Percentiles rank a stretch among this genome's conserved stretches.
These are phyloP conservation scores for Agrotis exclamationis DNA, from an alignment of 2,888 invertebrate genomes.

Conservation along the genomic window DNA sequence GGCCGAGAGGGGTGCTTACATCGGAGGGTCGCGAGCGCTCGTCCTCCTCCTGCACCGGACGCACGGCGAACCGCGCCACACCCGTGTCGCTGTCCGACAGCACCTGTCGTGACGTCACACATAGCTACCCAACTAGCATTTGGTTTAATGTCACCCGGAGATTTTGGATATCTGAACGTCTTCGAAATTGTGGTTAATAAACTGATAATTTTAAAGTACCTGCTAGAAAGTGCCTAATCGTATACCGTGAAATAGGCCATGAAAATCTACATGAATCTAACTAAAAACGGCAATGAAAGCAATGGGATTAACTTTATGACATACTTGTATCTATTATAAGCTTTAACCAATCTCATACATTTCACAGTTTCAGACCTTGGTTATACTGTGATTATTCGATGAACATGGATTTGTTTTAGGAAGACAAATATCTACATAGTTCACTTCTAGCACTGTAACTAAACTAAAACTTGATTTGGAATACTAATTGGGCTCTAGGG, in stretches of 20 bases:
- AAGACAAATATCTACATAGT: constrained; percentile 2
- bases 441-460: constrained; percentile 7
- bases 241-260: neutral
- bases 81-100: constrained; percentile 90
- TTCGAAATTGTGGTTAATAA: neutral
- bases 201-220: neutral
- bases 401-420: constrained; percentile 5
- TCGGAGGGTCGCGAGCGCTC: constrained; percentile 90
- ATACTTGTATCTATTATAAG: neutral
- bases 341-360: constrained; percentile 1
- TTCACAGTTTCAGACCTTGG: constrained; percentile 7
- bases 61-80: constrained; percentile 92
- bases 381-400: constrained; percentile 5
- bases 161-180: constrained; percentile 27
- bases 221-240: neutral
- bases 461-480: constrained; percentile 37
- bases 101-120: constrained; percentile 82
- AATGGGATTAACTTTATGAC: neutral
- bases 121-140: constrained; percentile 65
- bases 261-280: constrained; percentile 19
- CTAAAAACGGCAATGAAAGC: constrained; percentile 17
- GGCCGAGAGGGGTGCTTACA: constrained; percentile 77
- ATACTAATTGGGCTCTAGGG: constrained; percentile 14
- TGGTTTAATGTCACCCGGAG: constrained; percentile 46
- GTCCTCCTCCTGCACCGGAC: constrained; percentile 93